phyloP scores from a whole-genome alignment of 2,888 invertebrate species.

The Opisthograptis luteolata region DNA sequence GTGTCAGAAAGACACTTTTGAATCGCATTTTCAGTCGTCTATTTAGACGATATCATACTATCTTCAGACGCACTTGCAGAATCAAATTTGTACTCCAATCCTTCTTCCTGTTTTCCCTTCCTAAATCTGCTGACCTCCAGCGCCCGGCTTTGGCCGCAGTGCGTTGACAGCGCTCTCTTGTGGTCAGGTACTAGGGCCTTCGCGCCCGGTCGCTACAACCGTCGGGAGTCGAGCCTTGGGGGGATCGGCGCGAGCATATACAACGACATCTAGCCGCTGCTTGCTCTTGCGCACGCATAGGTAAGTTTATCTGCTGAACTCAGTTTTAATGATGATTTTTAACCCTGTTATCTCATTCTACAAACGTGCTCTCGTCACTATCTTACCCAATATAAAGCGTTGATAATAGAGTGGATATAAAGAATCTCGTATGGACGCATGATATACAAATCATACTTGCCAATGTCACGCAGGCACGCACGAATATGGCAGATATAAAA shows the following conservation, averaged over 20 bases:
- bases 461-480: too few species aligned
- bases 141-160: constrained; percentile 58
- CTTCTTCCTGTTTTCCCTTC: not conserved
- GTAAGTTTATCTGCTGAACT: constrained; percentile 48
- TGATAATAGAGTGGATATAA: too few species aligned
- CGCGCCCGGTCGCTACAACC: constrained; percentile 79
- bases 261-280: constrained; percentile 65
- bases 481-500: too few species aligned
- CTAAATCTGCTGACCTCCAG: constrained; percentile 38
- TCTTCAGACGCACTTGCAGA: not conserved
- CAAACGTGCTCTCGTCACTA: too few species aligned
- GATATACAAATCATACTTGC: too few species aligned
- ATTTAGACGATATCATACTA: not conserved
- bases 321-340: too few species aligned
- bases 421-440: too few species aligned
- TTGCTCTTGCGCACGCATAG: constrained; percentile 73
- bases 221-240: constrained; percentile 78
- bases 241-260: constrained; percentile 77
- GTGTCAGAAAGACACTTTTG: too few species aligned
- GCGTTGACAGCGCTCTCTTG: constrained; percentile 67
- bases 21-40: too few species aligned
- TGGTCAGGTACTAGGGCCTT: constrained; percentile 82
- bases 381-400: too few species aligned
- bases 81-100: not conserved
- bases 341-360: too few species aligned